These are phyloP conservation scores for Axea sp. DNA, from an alignment of 2,888 invertebrate genomes.

Conservation along the genomic window DNA sequence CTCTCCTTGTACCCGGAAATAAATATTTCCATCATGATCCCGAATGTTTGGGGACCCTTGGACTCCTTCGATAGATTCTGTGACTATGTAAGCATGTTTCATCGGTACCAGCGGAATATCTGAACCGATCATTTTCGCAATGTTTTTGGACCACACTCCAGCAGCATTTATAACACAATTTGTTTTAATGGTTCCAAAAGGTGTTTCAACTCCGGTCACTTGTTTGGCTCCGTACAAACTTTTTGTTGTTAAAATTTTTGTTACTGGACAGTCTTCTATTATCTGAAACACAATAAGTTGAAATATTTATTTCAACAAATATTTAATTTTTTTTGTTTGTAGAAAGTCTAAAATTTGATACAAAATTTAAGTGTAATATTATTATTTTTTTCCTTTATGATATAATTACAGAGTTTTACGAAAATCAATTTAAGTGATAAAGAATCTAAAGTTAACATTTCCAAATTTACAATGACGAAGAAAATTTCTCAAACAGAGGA, in stretches of 20 bases:
- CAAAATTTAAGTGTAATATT: too few relatives aligned
- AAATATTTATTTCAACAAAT: slow-evolving; percentile 2
- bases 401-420: too few relatives aligned
- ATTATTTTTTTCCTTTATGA: too few relatives aligned
- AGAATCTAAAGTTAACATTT: too few relatives aligned
- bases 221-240: slow-evolving; percentile 84
- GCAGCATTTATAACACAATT: slow-evolving; percentile 89
- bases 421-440: too few relatives aligned
- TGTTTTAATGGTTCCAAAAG: slow-evolving; percentile 87
- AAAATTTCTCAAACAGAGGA: too few relatives aligned
- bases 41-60: slow-evolving; percentile 89
- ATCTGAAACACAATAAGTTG: slow-evolving; percentile 79
- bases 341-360: too few relatives aligned
- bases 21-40: slow-evolving; percentile 91
- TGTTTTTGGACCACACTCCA: slow-evolving; percentile 90
- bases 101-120: slow-evolving; percentile 89
- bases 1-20: slow-evolving; percentile 91
- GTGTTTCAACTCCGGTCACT: slow-evolving; percentile 88
- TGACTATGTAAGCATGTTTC: slow-evolving; percentile 93
- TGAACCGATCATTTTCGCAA: slow-evolving; percentile 85
- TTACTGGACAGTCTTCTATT: slow-evolving; percentile 88
- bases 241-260: slow-evolving; percentile 85
- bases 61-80: slow-evolving; percentile 88
- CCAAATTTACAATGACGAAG: too few relatives aligned
- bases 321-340: not conserved